phyloP scores from a whole-genome alignment of 2,888 invertebrate genomes.

The Cephus pygmeus region DNA sequence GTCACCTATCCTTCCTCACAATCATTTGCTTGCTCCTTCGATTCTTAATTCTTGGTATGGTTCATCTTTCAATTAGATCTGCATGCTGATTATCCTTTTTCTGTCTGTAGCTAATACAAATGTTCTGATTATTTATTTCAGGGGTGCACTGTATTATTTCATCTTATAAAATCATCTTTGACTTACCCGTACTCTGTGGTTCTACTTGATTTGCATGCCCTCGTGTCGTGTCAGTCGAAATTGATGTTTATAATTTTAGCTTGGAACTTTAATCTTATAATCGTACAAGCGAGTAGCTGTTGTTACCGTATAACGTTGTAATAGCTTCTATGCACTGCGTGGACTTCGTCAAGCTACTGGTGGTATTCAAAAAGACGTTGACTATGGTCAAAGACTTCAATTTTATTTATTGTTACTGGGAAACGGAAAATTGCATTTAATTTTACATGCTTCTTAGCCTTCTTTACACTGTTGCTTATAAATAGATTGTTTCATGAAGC shows the following conservation, averaged over 20 bases:
- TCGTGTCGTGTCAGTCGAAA: background rate
- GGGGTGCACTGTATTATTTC: background rate
- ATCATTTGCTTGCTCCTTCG: background rate
- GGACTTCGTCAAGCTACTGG: background rate
- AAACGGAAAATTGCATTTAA: background rate
- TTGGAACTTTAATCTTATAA: background rate
- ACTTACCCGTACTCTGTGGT: background rate
- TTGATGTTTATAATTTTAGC: background rate
- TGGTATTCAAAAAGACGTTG: background rate
- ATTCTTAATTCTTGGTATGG: background rate
- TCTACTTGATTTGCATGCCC: background rate
- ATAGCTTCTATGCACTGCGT: background rate
- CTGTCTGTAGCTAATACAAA: background rate
- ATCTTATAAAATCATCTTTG: background rate
- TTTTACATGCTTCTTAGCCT: background rate
- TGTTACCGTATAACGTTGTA: background rate
- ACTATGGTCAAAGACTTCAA: background rate
- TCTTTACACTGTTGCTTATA: background rate
- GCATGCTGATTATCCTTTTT: background rate
- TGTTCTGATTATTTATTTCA: background rate
- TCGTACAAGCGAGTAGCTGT: background rate
- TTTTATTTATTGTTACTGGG: background rate
- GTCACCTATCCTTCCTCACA: background rate
- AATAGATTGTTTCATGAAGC: background rate
- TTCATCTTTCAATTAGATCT: background rate